A percentile compares a stretch with the other conserved stretches of the same genome.
Evolutionary conservation across 1,140 invertebrate species (phyloP).

Genomic region (Drosophila funebris): DNA sequence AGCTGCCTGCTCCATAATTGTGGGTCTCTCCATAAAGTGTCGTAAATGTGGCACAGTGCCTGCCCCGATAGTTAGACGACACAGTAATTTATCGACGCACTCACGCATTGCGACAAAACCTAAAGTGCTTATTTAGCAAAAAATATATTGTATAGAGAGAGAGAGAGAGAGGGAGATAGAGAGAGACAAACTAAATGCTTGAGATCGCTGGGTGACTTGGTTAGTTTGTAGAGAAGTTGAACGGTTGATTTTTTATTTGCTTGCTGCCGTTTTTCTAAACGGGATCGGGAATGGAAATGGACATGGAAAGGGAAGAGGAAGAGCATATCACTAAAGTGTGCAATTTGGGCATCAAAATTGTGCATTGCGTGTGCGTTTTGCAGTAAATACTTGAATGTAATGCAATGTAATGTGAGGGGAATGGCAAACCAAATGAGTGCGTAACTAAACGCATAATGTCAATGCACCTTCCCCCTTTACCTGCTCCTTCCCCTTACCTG

Average conservation of each 20-base stretch:
- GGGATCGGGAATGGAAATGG: neutral
- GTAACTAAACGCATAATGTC: constrained; percentile 81
- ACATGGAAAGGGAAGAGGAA: neutral
- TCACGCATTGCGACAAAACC: constrained; percentile 63
- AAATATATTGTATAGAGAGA: no score
- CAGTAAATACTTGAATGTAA: constrained; percentile 36
- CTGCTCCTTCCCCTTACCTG: neutral
- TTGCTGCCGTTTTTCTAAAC: neutral
- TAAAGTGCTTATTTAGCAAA: constrained; percentile 69
- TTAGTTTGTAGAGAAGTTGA: neutral
- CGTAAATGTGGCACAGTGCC: constrained; percentile 35
- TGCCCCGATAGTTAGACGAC: constrained; percentile 38
- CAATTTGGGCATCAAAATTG: constrained; percentile 72
- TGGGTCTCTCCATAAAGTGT: constrained; percentile 31
- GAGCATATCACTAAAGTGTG: constrained; percentile 56
- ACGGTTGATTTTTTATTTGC: neutral
- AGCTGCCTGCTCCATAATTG: constrained; percentile 4
- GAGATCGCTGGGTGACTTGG: neutral
- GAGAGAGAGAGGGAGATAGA: no score
- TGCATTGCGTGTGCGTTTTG: constrained; percentile 60
- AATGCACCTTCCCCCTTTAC: constrained; percentile 47
- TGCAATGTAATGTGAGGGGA: constrained; percentile 8
- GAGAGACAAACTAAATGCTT: constrained; percentile 26
- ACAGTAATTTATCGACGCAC: constrained; percentile 43
- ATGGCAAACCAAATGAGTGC: constrained; percentile 59